These are phyloP conservation scores for Sceliomorpha sp. DNA, from an alignment of 2,888 invertebrate species.

Conservation along the genomic window DNA sequence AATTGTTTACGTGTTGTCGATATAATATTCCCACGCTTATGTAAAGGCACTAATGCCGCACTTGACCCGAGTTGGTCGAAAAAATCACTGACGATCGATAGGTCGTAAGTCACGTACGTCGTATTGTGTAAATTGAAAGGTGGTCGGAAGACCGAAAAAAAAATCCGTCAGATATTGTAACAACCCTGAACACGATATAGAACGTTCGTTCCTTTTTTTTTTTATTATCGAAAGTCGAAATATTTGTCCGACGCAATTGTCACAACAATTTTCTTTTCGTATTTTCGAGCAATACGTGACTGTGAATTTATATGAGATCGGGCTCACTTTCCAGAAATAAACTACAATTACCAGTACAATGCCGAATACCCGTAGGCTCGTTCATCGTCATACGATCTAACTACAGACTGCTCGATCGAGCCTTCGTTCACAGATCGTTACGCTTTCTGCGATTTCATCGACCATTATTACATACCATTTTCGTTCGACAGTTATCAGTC, in stretches of 20 bases:
- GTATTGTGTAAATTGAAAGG: constrained; percentile 23
- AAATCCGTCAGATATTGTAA: constrained; percentile 3
- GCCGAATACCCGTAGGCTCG: constrained; percentile 64
- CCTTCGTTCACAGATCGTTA: constrained; percentile 55
- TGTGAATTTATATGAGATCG: no score
- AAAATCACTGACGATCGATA: constrained; percentile 67
- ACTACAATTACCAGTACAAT: constrained; percentile 72
- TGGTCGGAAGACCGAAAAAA: constrained; percentile 40
- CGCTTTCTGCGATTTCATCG: constrained; percentile 32
- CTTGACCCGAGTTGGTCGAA: constrained; percentile 73
- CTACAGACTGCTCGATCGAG: constrained; percentile 61
- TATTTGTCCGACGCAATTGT: no score
- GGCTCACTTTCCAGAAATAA: constrained; percentile 65
- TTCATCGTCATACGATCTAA: constrained; percentile 65
- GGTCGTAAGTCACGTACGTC: constrained; percentile 52
- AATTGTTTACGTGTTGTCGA: constrained; percentile 79
- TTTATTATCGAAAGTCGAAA: no score
- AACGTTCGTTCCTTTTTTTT: no score
- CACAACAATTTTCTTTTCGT: neutral
- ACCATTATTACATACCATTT: constrained; percentile 29
- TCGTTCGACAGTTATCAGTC: constrained; percentile 3
- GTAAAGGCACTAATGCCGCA: constrained; percentile 81
- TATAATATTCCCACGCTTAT: constrained; percentile 80
- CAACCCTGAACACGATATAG: neutral
- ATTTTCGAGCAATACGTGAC: no score